Evolutionary conservation across 2,888 invertebrate species (phyloP).

Genomic region (Orthonevra nobilis): DNA sequence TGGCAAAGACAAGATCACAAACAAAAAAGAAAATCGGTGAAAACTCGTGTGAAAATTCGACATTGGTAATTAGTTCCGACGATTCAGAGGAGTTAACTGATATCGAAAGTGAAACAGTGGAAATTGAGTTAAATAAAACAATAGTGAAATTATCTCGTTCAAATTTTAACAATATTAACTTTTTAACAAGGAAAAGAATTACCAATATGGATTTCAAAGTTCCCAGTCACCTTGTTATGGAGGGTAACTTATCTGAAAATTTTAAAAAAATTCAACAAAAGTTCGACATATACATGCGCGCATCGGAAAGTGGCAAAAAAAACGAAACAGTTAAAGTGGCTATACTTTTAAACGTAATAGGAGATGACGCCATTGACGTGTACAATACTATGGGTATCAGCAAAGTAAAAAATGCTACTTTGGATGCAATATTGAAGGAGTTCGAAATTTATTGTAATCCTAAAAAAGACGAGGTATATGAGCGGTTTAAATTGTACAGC

Average conservation of each 20-base stretch:
- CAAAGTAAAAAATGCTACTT: no score
- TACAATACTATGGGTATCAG: no score
- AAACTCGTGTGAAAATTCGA: neutral
- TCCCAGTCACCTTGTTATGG: no score
- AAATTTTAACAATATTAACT: neutral
- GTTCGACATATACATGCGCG: no score
- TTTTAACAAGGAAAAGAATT: neutral
- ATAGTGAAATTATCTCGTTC: neutral
- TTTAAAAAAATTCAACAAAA: no score
- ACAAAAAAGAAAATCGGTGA: neutral
- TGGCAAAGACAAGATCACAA: neutral
- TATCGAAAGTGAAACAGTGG: neutral
- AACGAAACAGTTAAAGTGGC: no score
- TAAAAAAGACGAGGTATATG: conserved; percentile 25
- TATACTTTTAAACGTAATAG: no score
- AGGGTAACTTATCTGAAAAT: no score
- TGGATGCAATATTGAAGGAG: no score
- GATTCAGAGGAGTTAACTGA: neutral
- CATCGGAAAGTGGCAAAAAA: no score
- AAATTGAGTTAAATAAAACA: neutral
- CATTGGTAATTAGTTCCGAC: neutral
- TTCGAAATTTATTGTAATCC: conserved; percentile 21
- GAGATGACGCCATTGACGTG: no score
- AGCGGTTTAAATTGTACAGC: conserved; percentile 21
- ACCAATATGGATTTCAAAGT: neutral